Percentiles rank a stretch among this genome's conserved stretches.
phyloP scores from a whole-genome alignment of 1,140 invertebrate species.

The Archegozetes longisetosus region DNA sequence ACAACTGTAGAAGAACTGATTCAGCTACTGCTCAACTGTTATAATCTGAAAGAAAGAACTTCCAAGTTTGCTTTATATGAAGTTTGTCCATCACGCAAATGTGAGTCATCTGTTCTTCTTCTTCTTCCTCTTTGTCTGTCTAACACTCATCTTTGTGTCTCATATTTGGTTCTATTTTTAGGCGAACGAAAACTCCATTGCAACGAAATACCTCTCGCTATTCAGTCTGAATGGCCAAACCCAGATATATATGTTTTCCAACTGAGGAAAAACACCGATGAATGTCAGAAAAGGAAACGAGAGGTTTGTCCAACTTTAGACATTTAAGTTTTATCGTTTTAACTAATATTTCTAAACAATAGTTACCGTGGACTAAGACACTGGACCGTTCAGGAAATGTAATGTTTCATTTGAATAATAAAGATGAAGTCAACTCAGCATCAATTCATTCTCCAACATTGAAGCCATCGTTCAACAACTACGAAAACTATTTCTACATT shows the following conservation, averaged over 20 bases:
- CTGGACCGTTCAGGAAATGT: not conserved
- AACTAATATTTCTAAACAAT: not conserved
- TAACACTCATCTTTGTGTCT: no score
- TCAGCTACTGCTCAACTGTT: slow-evolving; percentile 64
- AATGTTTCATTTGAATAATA: not conserved
- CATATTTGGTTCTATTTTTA: slow-evolving; percentile 18
- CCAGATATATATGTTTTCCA: slow-evolving; percentile 28
- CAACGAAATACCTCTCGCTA: slow-evolving; percentile 63
- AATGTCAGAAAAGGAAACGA: not conserved
- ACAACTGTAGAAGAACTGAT: slow-evolving; percentile 79
- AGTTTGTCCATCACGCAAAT: slow-evolving; percentile 33
- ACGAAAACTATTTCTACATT: slow-evolving; percentile 4
- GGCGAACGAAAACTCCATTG: slow-evolving; percentile 66
- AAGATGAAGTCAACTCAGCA: not conserved
- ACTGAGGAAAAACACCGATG: slow-evolving; percentile 24
- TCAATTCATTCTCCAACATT: not conserved
- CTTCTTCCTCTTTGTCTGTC: not conserved
- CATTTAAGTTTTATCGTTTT: not conserved
- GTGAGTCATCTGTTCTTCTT: slow-evolving; percentile 27
- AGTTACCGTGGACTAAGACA: not conserved
- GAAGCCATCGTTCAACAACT: slow-evolving; percentile 4
- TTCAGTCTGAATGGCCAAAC: slow-evolving; percentile 53
- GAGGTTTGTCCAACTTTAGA: not conserved
- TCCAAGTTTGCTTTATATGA: slow-evolving; percentile 75
- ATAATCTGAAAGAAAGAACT: slow-evolving; percentile 58